These are phyloP conservation scores for Mugil cephalus DNA, from an alignment of 2,113 vertebrate species.

Conservation along the genomic window DNA sequence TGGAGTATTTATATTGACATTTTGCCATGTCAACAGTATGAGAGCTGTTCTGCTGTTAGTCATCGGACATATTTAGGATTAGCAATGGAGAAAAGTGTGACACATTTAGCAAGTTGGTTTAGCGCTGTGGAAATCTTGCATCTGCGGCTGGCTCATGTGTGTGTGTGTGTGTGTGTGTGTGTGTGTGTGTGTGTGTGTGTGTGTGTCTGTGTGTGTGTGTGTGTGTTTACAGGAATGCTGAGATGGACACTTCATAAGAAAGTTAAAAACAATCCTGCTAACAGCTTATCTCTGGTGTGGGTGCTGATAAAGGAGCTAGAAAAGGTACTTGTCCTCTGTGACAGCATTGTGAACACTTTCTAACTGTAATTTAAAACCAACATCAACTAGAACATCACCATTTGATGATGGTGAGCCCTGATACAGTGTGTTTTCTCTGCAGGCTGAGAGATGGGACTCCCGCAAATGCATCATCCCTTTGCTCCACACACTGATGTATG, in stretches of 20 bases:
- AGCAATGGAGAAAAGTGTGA: slow-evolving; percentile 28
- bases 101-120: slow-evolving; percentile 29
- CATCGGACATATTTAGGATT: slow-evolving; percentile 27
- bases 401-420: background rate
- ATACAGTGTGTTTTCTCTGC: slow-evolving; percentile 33
- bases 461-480: slow-evolving; percentile 89
- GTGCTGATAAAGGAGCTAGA: slow-evolving; percentile 94
- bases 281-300: slow-evolving; percentile 84
- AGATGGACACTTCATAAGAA: slow-evolving; percentile 96
- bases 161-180: too few relatives aligned
- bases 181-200: too few relatives aligned
- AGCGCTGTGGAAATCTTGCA: slow-evolving; percentile 23
- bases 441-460: slow-evolving; percentile 89
- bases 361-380: background rate
- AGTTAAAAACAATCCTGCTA: slow-evolving; percentile 86
- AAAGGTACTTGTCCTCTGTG: slow-evolving; percentile 82
- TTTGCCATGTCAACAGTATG: slow-evolving; percentile 15
- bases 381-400: background rate
- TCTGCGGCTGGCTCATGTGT: slow-evolving; percentile 9
- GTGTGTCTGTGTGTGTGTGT: slow-evolving; percentile 22
- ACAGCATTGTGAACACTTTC: background rate
- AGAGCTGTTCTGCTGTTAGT: slow-evolving; percentile 43
- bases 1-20: slow-evolving; percentile 20
- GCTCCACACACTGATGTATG: slow-evolving; percentile 94
- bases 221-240: slow-evolving; percentile 88